A percentile compares a stretch with the other conserved stretches of the same genome.
Evolutionary conservation across 2,797 vertebrate species (phyloP).

Genomic region (Phalanger gymnotis): DNA sequence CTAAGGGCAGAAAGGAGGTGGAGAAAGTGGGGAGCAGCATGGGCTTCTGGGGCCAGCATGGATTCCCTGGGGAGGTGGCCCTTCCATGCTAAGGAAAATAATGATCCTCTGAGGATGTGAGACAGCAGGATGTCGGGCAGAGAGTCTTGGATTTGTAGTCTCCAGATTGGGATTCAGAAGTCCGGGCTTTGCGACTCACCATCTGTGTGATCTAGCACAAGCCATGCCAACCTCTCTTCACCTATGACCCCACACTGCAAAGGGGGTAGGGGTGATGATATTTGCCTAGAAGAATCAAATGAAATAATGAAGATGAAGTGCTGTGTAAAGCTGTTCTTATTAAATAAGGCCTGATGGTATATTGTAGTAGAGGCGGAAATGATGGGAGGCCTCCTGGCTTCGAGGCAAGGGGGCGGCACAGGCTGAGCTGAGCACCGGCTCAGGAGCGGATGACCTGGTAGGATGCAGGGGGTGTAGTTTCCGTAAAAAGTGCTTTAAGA

Average conservation of each 20-base stretch:
- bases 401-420: background rate
- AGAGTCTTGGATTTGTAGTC: background rate
- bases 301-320: background rate
- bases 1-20: background rate
- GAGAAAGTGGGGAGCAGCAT: background rate
- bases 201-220: background rate
- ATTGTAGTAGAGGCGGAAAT: background rate
- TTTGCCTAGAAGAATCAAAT: background rate
- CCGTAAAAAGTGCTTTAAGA: background rate
- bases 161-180: background rate
- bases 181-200: background rate
- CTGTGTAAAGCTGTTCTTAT: background rate
- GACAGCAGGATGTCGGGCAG: background rate
- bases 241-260: background rate
- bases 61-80: background rate
- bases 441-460: background rate
- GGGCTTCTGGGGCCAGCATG: background rate
- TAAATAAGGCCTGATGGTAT: background rate
- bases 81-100: background rate
- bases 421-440: background rate
- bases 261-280: background rate
- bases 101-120: background rate
- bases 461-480: too few relatives aligned
- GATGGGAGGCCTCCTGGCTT: background rate
- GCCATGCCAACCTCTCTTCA: background rate